Evolutionary conservation across 2,888 invertebrate genomes (phyloP), one percentile per base, ranked within the genome.

Genomic region (Eupithecia tripunctaria): DNA sequence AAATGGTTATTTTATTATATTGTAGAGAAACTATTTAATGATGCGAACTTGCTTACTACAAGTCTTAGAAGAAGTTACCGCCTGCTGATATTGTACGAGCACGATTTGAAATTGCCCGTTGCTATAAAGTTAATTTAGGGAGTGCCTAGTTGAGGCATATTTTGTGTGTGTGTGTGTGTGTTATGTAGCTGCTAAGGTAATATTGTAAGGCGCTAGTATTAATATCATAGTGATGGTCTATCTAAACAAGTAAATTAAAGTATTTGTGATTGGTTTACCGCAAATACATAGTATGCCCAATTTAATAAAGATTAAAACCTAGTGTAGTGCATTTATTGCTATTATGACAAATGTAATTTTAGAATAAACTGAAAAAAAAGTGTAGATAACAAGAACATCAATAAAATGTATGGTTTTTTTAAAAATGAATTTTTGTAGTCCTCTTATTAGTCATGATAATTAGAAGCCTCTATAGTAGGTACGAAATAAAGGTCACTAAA

Each of bases 231-330:
- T 56, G 25, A 56, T 21, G 25, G 68, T 78, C 70, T 82, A 80
- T 81, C 72, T 74, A 72, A 80, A 82, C 80, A 83, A 82, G 82
- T 82, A 81, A 83, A 82, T 80, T 79, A 76, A 78, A 80, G 80
- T 73, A 79, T 83, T 82, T 82, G 80, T 75, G 65, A 59, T 68
- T 14, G 72, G 25, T 73, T 75, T 72, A 74, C 80, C 79, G 80
- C 81, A 79, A 82, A 81, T 81, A 81, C 70, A 81, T 76, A 78
- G 82, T 81, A 68, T 81, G 86, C 81, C 83, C 85, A 86, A 85
- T 85, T 85, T 86, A 85, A 79, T 80, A 75, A 73, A 78, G 63
- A 69, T 65, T 62, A 32, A 64, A 36, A 21, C 70, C 71, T 73
- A 60, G 66, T 67, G 32, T 60, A 60, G 29, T 60, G 29, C 18